These are phyloP conservation scores for Arenicola marina DNA, from an alignment of 2,888 invertebrate genomes.

Conservation along the genomic window DNA sequence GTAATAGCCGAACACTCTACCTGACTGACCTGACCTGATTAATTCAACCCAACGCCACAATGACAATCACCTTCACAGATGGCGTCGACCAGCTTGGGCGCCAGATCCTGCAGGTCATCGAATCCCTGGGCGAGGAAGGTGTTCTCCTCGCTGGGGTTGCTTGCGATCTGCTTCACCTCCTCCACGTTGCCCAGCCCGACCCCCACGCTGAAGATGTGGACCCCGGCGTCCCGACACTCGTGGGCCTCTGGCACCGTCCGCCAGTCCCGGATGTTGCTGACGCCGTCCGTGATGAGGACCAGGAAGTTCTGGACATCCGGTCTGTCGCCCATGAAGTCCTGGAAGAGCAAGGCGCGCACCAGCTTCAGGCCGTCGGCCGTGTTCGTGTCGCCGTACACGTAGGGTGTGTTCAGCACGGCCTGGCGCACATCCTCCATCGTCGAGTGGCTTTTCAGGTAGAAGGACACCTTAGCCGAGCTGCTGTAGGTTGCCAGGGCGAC, in stretches of 20 bases:
- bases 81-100: slow-evolving; percentile 2
- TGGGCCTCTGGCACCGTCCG: slow-evolving; percentile 34
- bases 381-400: slow-evolving; percentile 44
- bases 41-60: too few relatives aligned
- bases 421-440: slow-evolving; percentile 4
- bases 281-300: slow-evolving; percentile 26
- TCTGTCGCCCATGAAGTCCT: slow-evolving; percentile 20
- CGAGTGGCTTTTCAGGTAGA: slow-evolving; percentile 14
- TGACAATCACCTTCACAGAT: slow-evolving; percentile 21
- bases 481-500: slow-evolving; percentile 29
- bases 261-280: slow-evolving; percentile 18
- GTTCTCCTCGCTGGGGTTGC: slow-evolving; percentile 20
- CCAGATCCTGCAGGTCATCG: slow-evolving; percentile 9
- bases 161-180: slow-evolving; percentile 12
- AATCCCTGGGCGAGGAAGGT: slow-evolving; percentile 17
- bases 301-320: slow-evolving; percentile 24
- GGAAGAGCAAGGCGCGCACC: slow-evolving; percentile 16
- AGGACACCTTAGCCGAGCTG: slow-evolving; percentile 13
- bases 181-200: slow-evolving; percentile 25
- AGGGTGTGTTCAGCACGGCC: slow-evolving; percentile 41
- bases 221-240: slow-evolving; percentile 24
- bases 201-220: slow-evolving; percentile 37
- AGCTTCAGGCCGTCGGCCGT: slow-evolving; percentile 44
- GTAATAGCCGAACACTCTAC: too few relatives aligned
- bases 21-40: too few relatives aligned